Percentiles rank a stretch among this genome's conserved stretches.
These are phyloP conservation scores for Spheniscus mendiculus DNA, from an alignment of 2,113 vertebrate species.

Conservation along the genomic window DNA sequence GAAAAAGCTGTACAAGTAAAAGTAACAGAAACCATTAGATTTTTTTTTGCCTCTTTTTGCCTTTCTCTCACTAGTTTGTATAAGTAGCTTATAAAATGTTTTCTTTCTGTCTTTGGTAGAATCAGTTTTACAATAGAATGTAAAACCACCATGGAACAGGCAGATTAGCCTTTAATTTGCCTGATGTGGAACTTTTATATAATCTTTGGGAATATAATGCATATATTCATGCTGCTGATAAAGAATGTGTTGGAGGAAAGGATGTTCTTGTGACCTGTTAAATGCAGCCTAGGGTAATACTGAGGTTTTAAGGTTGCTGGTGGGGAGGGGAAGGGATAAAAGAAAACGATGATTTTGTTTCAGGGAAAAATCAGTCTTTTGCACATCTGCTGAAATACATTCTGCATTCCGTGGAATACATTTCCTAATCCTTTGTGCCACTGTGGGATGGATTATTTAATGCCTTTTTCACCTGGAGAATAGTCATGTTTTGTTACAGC, in stretches of 20 bases:
- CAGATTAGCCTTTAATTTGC: background rate
- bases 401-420: background rate
- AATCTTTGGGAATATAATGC: background rate
- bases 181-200: background rate
- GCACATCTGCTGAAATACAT: background rate
- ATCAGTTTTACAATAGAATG: background rate
- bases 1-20: background rate
- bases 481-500: background rate
- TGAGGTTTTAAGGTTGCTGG: slow-evolving; percentile 33
- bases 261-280: slow-evolving; percentile 22
- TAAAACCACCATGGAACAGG: background rate
- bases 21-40: background rate
- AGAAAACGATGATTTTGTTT: background rate
- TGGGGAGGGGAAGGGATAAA: background rate
- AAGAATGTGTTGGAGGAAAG: background rate
- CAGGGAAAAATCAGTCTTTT: background rate
- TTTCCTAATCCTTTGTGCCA: slow-evolving; percentile 52
- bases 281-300: slow-evolving; percentile 1
- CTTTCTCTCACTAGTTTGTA: background rate
- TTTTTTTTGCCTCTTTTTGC: background rate
- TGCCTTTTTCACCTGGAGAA: slow-evolving; percentile 50
- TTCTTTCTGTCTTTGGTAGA: background rate
- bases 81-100: background rate
- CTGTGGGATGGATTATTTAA: slow-evolving; percentile 63
- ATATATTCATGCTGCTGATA: background rate